A percentile compares a stretch with the other conserved stretches of the same genome.
Conservation (phyloP, 2,888 invertebrate genomes). For the Stegana nigrithorax region DNA sequence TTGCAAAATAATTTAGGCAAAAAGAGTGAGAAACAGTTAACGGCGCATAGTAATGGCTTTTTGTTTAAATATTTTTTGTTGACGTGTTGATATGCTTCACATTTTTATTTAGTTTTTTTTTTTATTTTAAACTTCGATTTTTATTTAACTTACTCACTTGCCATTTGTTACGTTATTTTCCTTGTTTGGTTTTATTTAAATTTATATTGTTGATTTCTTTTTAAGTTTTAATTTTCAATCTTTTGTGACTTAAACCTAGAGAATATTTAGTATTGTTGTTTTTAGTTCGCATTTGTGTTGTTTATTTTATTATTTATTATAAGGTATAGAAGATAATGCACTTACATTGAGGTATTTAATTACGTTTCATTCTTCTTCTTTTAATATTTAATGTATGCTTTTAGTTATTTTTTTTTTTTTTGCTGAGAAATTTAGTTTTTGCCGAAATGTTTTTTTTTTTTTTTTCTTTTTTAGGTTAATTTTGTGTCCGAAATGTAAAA, state of each 20-base stretch:
- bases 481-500: slow-evolving; percentile 50
- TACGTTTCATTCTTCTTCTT: slow-evolving; percentile 51
- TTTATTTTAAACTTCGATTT: slow-evolving; percentile 1
- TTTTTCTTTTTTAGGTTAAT: slow-evolving; percentile 15
- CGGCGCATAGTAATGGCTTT: no score
- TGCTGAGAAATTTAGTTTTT: slow-evolving; percentile 32
- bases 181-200: neutral
- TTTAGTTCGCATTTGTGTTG: neutral
- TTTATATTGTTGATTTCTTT: slow-evolving; percentile 8
- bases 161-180: slow-evolving; percentile 5
- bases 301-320: slow-evolving; percentile 11
- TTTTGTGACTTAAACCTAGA: neutral
- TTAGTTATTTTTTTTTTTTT: slow-evolving; percentile 14
- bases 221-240: neutral
- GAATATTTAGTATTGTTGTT: slow-evolving; percentile 1
- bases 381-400: slow-evolving; percentile 4
- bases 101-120: slow-evolving; percentile 17
- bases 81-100: slow-evolving; percentile 26
- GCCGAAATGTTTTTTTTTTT: slow-evolving; percentile 19
- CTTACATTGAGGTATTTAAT: slow-evolving; percentile 50
- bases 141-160: no score
- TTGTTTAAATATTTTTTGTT: slow-evolving; percentile 25
- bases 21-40: no score
- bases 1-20: no score
- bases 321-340: slow-evolving; percentile 57